Percentiles rank a stretch among this genome's conserved stretches.
Conservation (phyloP, 2,888 invertebrate species). For the Prenolepis imparis region DNA sequence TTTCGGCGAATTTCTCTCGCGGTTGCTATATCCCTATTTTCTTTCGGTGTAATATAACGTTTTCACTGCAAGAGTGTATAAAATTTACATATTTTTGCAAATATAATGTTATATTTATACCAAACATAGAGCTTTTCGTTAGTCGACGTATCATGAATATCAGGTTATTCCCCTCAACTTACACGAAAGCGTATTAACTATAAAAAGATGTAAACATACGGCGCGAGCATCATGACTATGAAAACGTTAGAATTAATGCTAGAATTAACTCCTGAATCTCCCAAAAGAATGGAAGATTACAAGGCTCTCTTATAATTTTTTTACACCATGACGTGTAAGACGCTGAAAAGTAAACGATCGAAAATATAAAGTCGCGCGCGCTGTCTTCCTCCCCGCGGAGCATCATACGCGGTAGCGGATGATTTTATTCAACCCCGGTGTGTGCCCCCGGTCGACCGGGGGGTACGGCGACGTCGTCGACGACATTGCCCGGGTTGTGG, state of each 20-base stretch:
- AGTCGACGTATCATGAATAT: conserved; percentile 36
- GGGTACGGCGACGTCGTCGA: conserved; percentile 66
- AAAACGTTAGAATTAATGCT: not conserved
- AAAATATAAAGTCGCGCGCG: conserved; percentile 24
- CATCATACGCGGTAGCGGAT: conserved; percentile 58
- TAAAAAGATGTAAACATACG: conserved; percentile 4
- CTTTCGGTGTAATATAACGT: not conserved
- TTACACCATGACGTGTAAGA: not conserved
- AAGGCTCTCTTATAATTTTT: not conserved
- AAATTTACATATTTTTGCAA: conserved; percentile 47
- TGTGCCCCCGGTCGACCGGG: conserved; percentile 51
- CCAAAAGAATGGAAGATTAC: not conserved
- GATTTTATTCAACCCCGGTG: conserved; percentile 68
- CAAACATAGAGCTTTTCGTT: not conserved
- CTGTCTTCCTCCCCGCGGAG: too few species aligned
- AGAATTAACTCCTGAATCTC: not conserved
- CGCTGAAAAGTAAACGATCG: not conserved
- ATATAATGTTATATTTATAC: conserved; percentile 36
- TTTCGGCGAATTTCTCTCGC: not conserved
- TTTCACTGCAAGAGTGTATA: not conserved
- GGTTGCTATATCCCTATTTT: not conserved
- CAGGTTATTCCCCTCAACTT: conserved; percentile 30
- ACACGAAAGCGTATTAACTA: conserved; percentile 29
- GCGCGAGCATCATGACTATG: not conserved
- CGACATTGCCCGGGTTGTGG: conserved; percentile 74